These are phyloP conservation scores for Python bivittatus DNA, from an alignment of 2,113 vertebrate species.

Conservation along the genomic window DNA sequence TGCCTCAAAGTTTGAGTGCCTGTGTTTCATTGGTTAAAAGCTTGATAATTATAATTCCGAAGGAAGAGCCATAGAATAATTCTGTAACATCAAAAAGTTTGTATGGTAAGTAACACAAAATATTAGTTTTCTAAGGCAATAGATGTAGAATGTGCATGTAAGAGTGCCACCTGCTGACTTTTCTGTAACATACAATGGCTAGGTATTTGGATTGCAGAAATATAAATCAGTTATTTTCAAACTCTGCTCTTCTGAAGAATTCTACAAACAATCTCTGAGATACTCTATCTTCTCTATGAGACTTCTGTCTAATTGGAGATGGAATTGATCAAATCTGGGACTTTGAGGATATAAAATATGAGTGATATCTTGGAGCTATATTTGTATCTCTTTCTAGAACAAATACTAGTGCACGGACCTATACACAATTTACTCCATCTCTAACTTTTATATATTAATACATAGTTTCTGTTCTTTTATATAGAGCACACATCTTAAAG, in stretches of 20 bases:
- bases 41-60: not conserved
- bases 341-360: not conserved
- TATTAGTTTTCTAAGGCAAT: too few relatives aligned
- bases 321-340: not conserved
- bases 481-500: not conserved
- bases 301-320: not conserved
- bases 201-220: not conserved
- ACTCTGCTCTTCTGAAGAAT: too few relatives aligned
- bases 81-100: not conserved
- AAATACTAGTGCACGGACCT: not conserved
- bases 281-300: not conserved
- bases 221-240: not conserved
- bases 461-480: not conserved
- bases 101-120: not conserved
- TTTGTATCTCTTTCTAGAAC: too few relatives aligned
- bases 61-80: not conserved
- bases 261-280: too few relatives aligned
- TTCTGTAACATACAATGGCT: not conserved
- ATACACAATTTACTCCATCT: not conserved
- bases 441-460: not conserved
- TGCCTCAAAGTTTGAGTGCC: not conserved
- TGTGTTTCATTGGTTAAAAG: not conserved
- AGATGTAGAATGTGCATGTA: not conserved
- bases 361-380: too few relatives aligned
- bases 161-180: conserved; percentile 22